A percentile compares a stretch with the other conserved stretches of the same genome.
Conservation (phyloP, 2,113 vertebrate species). For the Reinhardtius hippoglossoides region DNA sequence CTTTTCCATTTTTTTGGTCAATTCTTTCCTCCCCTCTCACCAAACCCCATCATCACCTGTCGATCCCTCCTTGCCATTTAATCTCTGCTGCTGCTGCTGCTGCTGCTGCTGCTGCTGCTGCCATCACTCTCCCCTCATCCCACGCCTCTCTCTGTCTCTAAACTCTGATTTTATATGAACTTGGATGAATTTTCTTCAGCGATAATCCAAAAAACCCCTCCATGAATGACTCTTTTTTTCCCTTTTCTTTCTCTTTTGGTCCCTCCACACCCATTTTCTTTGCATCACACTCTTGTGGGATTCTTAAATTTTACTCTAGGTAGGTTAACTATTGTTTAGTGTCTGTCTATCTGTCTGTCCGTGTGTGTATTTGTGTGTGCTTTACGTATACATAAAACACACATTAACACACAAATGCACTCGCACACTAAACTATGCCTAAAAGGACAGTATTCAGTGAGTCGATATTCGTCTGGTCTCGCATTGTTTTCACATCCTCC, state of each 20-base stretch:
- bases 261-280: slow-evolving; percentile 80
- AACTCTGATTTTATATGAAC: slow-evolving; percentile 75
- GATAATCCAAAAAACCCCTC: slow-evolving; percentile 63
- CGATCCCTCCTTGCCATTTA: slow-evolving; percentile 47
- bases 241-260: slow-evolving; percentile 77
- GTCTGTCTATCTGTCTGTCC: slow-evolving; percentile 83
- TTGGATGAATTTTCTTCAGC: slow-evolving; percentile 80
- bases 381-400: slow-evolving; percentile 82
- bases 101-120: slow-evolving; percentile 31
- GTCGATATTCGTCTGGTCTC: slow-evolving; percentile 55
- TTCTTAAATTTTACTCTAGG: slow-evolving; percentile 83
- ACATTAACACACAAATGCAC: slow-evolving; percentile 77
- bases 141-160: slow-evolving; percentile 62
- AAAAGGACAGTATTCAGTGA: slow-evolving; percentile 50
- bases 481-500: slow-evolving; percentile 17
- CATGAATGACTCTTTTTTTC: slow-evolving; percentile 76
- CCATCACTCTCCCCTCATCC: slow-evolving; percentile 53
- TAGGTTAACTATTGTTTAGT: slow-evolving; percentile 84
- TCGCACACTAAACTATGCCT: slow-evolving; percentile 70
- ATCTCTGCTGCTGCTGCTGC: slow-evolving; percentile 25
- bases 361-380: slow-evolving; percentile 83
- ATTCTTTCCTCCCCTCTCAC: slow-evolving; percentile 49
- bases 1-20: slow-evolving; percentile 51
- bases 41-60: slow-evolving; percentile 63
- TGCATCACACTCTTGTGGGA: slow-evolving; percentile 83